Evolutionary conservation across 2,113 vertebrate genomes (phyloP).

Genomic region (Vulpes ferrilata): DNA sequence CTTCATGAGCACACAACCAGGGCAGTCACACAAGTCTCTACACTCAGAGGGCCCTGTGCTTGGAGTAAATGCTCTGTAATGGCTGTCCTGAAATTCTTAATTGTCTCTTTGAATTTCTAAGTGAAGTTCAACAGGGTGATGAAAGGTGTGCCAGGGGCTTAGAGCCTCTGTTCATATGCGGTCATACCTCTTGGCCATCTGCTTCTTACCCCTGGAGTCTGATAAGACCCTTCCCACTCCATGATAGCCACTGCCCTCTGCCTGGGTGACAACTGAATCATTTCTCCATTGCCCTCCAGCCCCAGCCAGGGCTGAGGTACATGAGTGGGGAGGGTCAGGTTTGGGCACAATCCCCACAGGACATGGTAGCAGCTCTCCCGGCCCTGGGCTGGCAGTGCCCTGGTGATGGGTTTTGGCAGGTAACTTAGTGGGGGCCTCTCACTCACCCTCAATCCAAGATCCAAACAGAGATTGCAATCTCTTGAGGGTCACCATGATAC

Average conservation of each 20-base stretch:
- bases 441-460: background rate
- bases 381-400: background rate
- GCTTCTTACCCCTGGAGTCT: background rate
- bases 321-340: background rate
- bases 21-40: background rate
- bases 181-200: background rate
- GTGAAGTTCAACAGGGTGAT: background rate
- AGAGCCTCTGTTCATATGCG: background rate
- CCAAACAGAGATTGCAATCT: background rate
- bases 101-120: background rate
- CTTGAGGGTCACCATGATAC: background rate
- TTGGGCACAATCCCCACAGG: background rate
- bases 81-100: background rate
- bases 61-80: background rate
- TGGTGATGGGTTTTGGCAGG: background rate
- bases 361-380: background rate
- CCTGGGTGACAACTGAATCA: background rate
- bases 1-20: background rate
- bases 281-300: background rate
- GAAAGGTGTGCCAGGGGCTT: background rate
- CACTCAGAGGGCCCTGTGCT: background rate
- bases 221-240: background rate
- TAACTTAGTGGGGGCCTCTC: background rate
- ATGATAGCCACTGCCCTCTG: background rate
- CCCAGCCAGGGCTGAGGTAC: background rate